Percentiles rank a stretch among this genome's conserved stretches.
Conservation (phyloP, 2,888 invertebrate species). For the Cephus pulcher region DNA sequence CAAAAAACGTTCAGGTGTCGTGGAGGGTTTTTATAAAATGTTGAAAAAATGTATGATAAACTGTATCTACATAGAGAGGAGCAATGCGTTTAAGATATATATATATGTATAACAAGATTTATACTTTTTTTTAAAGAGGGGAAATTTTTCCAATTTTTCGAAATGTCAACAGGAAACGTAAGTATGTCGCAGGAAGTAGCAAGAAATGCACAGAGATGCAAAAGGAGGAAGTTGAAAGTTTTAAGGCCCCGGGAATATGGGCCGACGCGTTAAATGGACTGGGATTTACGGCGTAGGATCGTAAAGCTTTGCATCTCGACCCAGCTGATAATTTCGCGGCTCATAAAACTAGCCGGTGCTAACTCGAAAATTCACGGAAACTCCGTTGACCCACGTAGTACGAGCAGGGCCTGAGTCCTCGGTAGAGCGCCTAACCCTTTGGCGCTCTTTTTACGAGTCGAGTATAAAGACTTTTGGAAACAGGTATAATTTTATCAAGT, state of each 20-base stretch:
- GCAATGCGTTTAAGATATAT: background rate
- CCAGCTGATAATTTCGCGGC: constrained; percentile 38
- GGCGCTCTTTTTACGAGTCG: background rate
- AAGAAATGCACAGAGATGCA: background rate
- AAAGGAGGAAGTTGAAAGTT: constrained; percentile 4
- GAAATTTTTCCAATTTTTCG: background rate
- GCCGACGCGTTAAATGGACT: constrained; percentile 33
- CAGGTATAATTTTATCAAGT: background rate
- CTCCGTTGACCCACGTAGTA: background rate
- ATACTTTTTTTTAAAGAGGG: background rate
- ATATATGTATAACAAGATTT: background rate
- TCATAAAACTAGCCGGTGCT: constrained; percentile 33
- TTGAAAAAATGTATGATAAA: background rate
- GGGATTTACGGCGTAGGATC: constrained; percentile 33
- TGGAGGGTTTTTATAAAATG: too few species aligned
- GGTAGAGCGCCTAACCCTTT: background rate
- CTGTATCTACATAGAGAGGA: background rate
- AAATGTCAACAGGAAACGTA: background rate
- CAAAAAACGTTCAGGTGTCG: too few species aligned
- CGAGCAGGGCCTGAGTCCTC: background rate
- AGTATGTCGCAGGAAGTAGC: background rate
- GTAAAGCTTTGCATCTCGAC: constrained; percentile 32
- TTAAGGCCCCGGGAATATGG: constrained; percentile 28
- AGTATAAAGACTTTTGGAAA: background rate
- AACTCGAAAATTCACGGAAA: constrained; percentile 31